Evolutionary conservation across 2,888 invertebrate genomes (phyloP).

Genomic region (Synergus gifuensis): DNA sequence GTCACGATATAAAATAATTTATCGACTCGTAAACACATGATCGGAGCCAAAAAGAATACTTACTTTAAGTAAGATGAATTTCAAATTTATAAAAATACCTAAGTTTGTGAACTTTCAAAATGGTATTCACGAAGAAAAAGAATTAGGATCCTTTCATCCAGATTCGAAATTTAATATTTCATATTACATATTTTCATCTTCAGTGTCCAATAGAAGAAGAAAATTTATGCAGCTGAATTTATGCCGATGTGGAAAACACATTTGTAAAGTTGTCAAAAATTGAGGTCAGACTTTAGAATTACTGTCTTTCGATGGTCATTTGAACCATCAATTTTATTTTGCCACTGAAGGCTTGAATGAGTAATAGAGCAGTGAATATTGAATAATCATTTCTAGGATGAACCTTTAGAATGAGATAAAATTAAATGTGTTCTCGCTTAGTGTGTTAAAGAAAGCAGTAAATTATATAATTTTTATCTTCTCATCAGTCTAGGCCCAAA

Average conservation of each 20-base stretch:
- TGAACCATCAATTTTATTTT: not conserved
- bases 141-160: too few species aligned
- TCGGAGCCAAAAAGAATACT: not conserved
- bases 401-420: not conserved
- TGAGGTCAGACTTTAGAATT: not conserved
- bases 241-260: not conserved
- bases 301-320: slow-evolving; percentile 3
- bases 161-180: too few species aligned
- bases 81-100: not conserved
- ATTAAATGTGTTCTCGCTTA: too few species aligned
- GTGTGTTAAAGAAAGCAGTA: too few species aligned
- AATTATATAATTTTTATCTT: not conserved
- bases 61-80: not conserved
- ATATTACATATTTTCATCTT: too few species aligned
- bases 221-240: not conserved
- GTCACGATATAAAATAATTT: not conserved
- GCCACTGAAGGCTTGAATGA: not conserved
- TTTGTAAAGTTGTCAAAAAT: slow-evolving; percentile 2
- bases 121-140: not conserved
- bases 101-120: not conserved
- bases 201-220: too few species aligned
- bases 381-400: not conserved
- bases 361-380: not conserved
- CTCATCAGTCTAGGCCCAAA: not conserved
- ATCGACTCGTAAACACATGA: not conserved